These are phyloP conservation scores for Megaceryle alcyon DNA, from an alignment of 2,797 vertebrate genomes.

Conservation along the genomic window DNA sequence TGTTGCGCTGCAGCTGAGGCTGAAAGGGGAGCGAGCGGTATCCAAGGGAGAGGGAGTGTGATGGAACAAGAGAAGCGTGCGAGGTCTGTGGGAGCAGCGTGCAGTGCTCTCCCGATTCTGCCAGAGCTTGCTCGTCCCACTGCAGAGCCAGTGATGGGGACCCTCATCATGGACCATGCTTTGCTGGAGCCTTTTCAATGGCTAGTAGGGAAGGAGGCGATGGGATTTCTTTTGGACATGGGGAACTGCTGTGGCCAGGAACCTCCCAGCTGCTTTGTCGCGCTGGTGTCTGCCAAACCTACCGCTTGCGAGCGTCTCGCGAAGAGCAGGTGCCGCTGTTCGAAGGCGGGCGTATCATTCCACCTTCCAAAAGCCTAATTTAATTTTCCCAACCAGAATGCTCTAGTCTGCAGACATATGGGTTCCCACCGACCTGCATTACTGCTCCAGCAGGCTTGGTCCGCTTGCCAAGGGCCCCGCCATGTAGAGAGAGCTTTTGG, in stretches of 20 bases:
- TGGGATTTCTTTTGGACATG: background rate
- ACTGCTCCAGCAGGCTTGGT: background rate
- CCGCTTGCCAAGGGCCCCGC: background rate
- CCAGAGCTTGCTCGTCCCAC: fast-evolving
- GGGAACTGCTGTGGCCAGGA: background rate
- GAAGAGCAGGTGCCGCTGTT: background rate
- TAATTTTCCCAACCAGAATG: background rate
- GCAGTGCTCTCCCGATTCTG: background rate
- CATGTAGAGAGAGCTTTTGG: fast-evolving
- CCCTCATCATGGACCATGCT: fast-evolving
- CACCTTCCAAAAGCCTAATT: background rate
- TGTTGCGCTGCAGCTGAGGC: background rate
- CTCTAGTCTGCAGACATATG: background rate
- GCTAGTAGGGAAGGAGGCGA: fast-evolving
- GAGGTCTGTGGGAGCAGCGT: background rate
- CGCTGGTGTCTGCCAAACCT: background rate
- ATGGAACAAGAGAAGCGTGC: background rate
- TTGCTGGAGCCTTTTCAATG: background rate
- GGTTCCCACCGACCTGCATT: background rate
- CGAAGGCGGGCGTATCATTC: background rate
- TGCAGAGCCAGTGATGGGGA: background rate
- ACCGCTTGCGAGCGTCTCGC: background rate
- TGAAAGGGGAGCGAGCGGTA: background rate
- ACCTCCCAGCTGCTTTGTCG: background rate
- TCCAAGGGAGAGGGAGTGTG: background rate